Evolutionary conservation across 2,797 vertebrate species (phyloP).

Genomic region (Myotis planiceps): DNA sequence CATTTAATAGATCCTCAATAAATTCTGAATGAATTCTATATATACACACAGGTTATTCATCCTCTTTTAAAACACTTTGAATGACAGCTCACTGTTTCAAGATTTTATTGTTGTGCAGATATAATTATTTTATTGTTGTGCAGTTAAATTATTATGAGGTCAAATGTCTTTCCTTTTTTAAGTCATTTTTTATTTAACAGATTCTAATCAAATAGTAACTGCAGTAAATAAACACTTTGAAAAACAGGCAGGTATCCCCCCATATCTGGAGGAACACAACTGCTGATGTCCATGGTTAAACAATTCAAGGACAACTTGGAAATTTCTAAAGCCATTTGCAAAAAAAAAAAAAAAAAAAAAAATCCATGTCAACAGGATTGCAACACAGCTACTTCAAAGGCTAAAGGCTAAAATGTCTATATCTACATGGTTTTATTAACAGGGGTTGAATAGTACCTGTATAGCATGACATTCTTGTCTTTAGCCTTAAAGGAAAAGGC

Average conservation of each 20-base stretch:
- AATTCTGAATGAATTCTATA: background rate
- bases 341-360: conserved; percentile 31
- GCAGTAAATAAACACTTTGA: conserved; percentile 78
- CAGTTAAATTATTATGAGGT: background rate
- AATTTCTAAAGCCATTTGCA: conserved; percentile 80
- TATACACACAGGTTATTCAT: background rate
- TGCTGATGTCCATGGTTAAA: conserved; percentile 82
- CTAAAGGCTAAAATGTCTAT: conserved; percentile 54
- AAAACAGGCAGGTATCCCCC: conserved; percentile 78
- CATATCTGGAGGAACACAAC: conserved; percentile 85
- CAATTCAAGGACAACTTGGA: conserved; percentile 70
- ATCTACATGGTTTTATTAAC: conserved; percentile 63
- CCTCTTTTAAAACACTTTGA: background rate
- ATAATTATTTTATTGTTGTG: background rate
- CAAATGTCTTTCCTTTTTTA: background rate
- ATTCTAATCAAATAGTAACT: conserved; percentile 85
- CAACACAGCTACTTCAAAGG: conserved; percentile 76
- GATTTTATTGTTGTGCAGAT: background rate
- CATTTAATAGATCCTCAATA: background rate
- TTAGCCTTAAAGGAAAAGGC: conserved; percentile 79
- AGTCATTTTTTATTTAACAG: conserved; percentile 85
- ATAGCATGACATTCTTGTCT: conserved; percentile 75
- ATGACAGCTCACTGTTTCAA: background rate
- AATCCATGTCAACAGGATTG: conserved; percentile 72
- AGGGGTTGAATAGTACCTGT: conserved; percentile 71